These are phyloP conservation scores for Pogona vitticeps DNA, from an alignment of 2,113 vertebrate genomes.

Conservation along the genomic window DNA sequence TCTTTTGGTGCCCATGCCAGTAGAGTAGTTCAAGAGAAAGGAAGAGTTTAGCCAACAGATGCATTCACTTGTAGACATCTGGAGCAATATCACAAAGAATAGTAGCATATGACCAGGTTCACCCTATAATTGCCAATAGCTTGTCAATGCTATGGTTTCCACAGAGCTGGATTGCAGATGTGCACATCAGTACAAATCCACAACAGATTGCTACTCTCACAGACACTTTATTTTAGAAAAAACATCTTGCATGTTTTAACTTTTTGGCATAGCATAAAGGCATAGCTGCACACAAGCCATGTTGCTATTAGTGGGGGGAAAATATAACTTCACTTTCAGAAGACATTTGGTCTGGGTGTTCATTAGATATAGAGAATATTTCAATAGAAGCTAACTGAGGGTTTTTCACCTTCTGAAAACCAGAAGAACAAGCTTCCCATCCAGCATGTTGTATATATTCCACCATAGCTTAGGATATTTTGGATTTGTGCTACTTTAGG, in stretches of 20 bases:
- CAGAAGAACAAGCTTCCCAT: not conserved
- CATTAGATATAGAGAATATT: not conserved
- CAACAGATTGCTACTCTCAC: not conserved
- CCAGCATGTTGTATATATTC: not conserved
- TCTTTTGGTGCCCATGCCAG: not conserved
- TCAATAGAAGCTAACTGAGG: not conserved
- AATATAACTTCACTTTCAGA: not conserved
- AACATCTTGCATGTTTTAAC: not conserved
- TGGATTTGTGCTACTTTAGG: not conserved
- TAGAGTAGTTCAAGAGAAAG: not conserved
- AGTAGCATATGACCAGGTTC: not conserved
- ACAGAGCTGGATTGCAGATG: slow-evolving; percentile 6
- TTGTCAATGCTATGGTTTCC: not conserved
- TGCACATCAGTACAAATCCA: not conserved
- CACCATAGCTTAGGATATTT: not conserved
- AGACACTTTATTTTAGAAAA: not conserved
- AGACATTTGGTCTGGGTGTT: not conserved
- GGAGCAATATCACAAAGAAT: not conserved
- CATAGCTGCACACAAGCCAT: not conserved
- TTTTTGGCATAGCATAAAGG: slow-evolving; percentile 2
- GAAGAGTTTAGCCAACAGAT: not conserved
- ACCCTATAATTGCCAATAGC: not conserved
- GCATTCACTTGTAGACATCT: not conserved
- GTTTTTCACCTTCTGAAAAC: not conserved
- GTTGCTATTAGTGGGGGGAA: not conserved